Evolutionary conservation across 2,797 vertebrate genomes (phyloP).

Genomic region (Chiloscyllium punctatum): DNA sequence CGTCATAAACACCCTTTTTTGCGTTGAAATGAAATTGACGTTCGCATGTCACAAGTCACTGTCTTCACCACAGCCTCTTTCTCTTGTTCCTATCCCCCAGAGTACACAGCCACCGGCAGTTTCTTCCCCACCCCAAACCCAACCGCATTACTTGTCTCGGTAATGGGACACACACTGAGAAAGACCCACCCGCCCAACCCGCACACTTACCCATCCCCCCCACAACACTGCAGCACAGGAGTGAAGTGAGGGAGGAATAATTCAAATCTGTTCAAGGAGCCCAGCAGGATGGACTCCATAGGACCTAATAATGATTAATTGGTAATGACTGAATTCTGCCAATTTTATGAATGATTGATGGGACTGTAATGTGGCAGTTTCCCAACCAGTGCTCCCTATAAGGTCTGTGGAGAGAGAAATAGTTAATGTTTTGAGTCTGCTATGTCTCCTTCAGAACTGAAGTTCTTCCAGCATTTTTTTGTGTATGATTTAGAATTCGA

Average conservation of each 20-base stretch:
- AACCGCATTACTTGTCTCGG: neutral
- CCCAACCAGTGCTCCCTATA: neutral
- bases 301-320: neutral
- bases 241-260: neutral
- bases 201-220: too few relatives aligned
- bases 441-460: too few relatives aligned
- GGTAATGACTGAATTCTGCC: neutral
- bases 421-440: too few relatives aligned
- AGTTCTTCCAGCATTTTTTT: too few relatives aligned
- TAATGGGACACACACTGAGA: neutral
- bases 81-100: neutral
- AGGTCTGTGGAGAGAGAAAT: neutral
- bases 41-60: neutral
- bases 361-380: neutral
- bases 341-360: neutral
- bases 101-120: neutral
- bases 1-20: neutral
- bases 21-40: neutral
- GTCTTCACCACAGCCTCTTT: neutral
- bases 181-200: neutral
- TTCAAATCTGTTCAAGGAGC: neutral
- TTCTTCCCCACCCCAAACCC: neutral
- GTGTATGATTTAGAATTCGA: too few relatives aligned
- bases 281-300: neutral
- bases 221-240: neutral